Base-by-base conservation (phyloP, 2,888 invertebrate species). In the Sericinus montela region DNA sequence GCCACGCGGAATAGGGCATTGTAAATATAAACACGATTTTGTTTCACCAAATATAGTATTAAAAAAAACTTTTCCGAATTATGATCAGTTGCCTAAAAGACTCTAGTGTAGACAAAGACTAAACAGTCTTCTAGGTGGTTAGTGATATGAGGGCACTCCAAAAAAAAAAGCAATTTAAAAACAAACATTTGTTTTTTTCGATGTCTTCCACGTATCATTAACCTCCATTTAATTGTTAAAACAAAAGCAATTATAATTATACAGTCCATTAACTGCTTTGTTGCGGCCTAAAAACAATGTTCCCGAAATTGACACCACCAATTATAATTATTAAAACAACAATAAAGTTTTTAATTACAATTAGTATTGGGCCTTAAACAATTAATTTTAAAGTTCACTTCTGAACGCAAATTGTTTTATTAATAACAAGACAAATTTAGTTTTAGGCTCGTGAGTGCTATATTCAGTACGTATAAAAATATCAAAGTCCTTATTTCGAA, bases 241-340 rank as follows among this genome's bases (percentile, higher is more conserved):
- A 62, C 56, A 56, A 55, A 58, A 52, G 40, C 45, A 52, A 60
- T 64, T 56, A 54, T 63, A 68, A 72, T 68, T 74, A 67, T 69
- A 72, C 67, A 69, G 60, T 56, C 59, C 71, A 75, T 78, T 76
- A 72, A 69, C 63, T 65, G 48, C 55, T 66, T 57, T 58, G 59
- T 59, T 65, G 60, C 56, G 60, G 58, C 53, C 55, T 48, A 54
- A 58, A 58, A 47, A 51, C 37, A 39, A 43, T 45, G 40, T 51
- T 30, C 38, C 48, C 53, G 44, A 47, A 55, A 48, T 45, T 16
- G 45, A 48, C 43, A 38, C 52, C 28, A 48, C 29, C 43, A 51
- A 51, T 49, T 47, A 47, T 43, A 51, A 48, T 51, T 32, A 32
- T 32, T 53, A 53, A 54, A 49, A 42, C 39, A 52, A 54, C 39